Conservation (phyloP, 53 echinoderm and acorn worm genomes). For the Luidia sarsii region DNA sequence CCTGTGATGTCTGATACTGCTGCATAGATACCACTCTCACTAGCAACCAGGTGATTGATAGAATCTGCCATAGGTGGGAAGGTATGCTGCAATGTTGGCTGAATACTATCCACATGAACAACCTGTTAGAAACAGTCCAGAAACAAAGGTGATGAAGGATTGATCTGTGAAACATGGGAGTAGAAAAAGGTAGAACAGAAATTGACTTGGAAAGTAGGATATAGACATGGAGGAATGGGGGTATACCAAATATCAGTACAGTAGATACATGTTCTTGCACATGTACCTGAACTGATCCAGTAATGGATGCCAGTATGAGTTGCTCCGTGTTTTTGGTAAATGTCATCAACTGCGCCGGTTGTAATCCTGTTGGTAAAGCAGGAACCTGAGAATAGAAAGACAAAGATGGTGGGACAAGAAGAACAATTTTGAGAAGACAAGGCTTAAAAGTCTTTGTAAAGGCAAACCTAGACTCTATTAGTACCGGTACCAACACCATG, state of each 20-base stretch:
- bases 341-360: conserved; percentile 72
- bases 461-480: no score
- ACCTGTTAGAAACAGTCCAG: conserved; percentile 41
- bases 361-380: conserved; percentile 55
- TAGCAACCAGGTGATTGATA: conserved; percentile 50
- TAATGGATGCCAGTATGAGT: conserved; percentile 49
- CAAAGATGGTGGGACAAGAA: conserved; percentile 7
- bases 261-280: no score
- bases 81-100: conserved; percentile 56
- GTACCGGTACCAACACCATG: no score
- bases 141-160: no score
- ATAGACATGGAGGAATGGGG: no score
- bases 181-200: no score
- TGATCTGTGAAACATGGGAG: no score
- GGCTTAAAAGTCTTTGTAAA: no score
- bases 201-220: no score
- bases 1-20: conserved; percentile 44
- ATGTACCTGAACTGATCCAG: conserved; percentile 40
- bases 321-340: conserved; percentile 67
- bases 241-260: no score
- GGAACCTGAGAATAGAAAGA: conserved; percentile 62
- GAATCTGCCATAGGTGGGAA: conserved; percentile 54
- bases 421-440: no score
- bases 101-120: conserved; percentile 53
- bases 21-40: conserved; percentile 41